These are phyloP conservation scores for Todus mexicanus DNA, from an alignment of 2,797 vertebrate species.

Conservation along the genomic window DNA sequence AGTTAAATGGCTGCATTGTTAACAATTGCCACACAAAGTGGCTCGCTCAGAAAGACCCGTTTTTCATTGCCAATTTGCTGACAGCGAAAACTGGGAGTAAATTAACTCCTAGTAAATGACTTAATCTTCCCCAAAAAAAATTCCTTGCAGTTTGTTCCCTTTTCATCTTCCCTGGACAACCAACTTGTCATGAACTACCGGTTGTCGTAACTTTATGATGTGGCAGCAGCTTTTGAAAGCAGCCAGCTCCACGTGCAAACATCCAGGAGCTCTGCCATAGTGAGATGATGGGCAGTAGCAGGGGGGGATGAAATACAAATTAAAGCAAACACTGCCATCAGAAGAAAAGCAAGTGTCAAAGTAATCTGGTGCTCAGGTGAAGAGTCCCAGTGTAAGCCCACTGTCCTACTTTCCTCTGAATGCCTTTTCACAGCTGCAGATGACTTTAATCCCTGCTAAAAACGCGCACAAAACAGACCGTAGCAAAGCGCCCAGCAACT, in stretches of 20 bases:
- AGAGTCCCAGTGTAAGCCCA: not conserved
- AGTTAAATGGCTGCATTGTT: constrained; percentile 65
- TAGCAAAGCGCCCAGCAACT: not conserved
- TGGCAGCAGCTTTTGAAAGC: not conserved
- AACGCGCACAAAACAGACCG: not conserved
- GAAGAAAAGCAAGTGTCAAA: not conserved
- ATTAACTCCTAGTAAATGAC: not conserved
- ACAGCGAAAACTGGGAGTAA: not conserved
- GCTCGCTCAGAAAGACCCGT: constrained; percentile 19
- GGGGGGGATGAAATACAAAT: too few relatives aligned
- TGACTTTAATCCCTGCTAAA: not conserved
- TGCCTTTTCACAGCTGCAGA: constrained; percentile 1
- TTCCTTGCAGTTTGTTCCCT: not conserved
- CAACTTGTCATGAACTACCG: not conserved
- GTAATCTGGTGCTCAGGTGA: not conserved
- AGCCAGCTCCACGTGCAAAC: accelerated
- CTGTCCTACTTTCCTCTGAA: not conserved
- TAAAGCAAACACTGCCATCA: not conserved
- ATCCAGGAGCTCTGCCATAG: not conserved
- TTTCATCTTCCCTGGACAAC: not conserved
- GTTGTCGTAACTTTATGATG: not conserved
- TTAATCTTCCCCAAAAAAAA: not conserved
- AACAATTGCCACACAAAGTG: constrained; percentile 35
- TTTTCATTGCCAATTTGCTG: constrained; percentile 29
- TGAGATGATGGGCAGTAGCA: accelerated